Base-by-base conservation (phyloP, 2,113 vertebrate genomes). In the Raja brachyura region DNA sequence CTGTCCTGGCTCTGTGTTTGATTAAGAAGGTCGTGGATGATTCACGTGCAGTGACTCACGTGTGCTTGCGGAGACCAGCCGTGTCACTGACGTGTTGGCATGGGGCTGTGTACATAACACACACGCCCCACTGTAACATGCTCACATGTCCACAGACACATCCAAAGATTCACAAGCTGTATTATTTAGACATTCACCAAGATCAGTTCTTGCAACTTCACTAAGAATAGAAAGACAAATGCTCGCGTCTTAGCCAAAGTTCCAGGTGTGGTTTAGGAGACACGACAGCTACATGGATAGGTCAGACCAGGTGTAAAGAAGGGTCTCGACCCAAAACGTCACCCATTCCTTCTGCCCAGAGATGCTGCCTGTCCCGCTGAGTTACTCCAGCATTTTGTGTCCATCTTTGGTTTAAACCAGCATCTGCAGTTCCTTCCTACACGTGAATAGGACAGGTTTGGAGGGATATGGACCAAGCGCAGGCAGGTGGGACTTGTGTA, bases 11-110 rank as follows among this genome's bases (percentile, higher is more conserved):
- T 86, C 13, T n/a, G 83, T 61, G 83, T 59, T 63, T 86, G 11
- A 61, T 86, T 4, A 13, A 61, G 14, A 61, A 86, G 56, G 16
- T 86, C 56, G n/a, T 31, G 83, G 59, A 61, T 86, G 1, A 86
- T 11, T 86, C 83, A 86, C 61, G 56, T 86, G 83, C 83, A 61
- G 7, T 86, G 83, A 86, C 83, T 86, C 83, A 86, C 56, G n/a
- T 86, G 56, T 25, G 10, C 83, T 61, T n/a, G 61, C 83, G 7
- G 83, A 59, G 56, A 63, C 61, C 16, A 13, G 59, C 56, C 56
- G 56, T 86, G 83, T 59, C 11, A 31, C 13, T 31, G 28, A 86
- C 59, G 56, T 63, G 25, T 86, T 25, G n/a, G 13, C 54, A 63
- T 31, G 9, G n/a, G 3, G 56, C 25, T 85, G 81, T 20, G 6